Evolutionary conservation across 1,140 invertebrate genomes (phyloP).

Genomic region (Saccostrea glomerata): DNA sequence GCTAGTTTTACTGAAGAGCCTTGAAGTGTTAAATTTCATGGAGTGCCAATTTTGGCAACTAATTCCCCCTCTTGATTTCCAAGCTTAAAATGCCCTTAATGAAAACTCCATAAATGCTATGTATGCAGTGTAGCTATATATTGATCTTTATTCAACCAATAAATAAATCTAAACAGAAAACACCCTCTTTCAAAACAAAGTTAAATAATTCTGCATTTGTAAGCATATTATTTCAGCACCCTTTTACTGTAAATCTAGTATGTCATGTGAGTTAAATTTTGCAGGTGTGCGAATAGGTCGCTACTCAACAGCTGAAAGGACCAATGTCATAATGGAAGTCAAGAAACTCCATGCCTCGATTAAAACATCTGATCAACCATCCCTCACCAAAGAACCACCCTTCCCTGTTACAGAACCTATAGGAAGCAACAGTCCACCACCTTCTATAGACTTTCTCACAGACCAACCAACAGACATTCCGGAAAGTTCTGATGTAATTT

Average conservation of each 20-base stretch:
- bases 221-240: no score
- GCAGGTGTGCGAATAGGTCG: conserved; percentile 55
- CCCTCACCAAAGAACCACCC: not conserved
- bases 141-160: no score
- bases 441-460: not conserved
- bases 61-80: no score
- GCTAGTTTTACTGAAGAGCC: no score
- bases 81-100: no score
- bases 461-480: not conserved
- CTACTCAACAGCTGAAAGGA: conserved; percentile 62
- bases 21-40: no score
- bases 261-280: not conserved
- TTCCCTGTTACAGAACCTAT: not conserved
- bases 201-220: no score
- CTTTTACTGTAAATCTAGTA: not conserved
- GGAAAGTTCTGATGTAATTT: not conserved
- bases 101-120: no score
- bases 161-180: no score
- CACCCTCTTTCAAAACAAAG: no score
- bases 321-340: conserved; percentile 58
- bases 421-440: not conserved
- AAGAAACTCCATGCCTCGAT: conserved; percentile 46
- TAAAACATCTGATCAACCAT: not conserved
- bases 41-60: no score
- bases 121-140: no score